Evolutionary conservation across 2,113 vertebrate genomes (phyloP), one percentile per base, ranked within the genome.

Genomic region (Paraplagusia blochii): DNA sequence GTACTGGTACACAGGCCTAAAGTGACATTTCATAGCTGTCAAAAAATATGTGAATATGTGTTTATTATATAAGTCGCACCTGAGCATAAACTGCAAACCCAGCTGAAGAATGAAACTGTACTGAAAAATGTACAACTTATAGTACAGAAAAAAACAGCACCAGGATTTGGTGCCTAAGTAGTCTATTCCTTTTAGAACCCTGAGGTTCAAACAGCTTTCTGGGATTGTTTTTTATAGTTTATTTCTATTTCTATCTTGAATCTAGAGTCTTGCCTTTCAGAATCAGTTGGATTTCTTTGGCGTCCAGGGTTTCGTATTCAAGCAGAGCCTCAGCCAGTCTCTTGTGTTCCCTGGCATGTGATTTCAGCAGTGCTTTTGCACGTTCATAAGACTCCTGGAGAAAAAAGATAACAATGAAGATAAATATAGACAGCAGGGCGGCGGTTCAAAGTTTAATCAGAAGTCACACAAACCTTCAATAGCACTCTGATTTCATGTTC

Each of bases 211-310:
- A 29, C 22, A 6, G 22, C 22, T 29, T 29, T 29, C 22, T 29
- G 6, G 22, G 22, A 29, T 29, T 29, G 22, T 4, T 4, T 4
- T 29, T 2, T 29, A 29, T 29, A 4, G 6, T 29, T 29, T 29
- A 4, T 40, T 2, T 4, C 47, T 7, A 42, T 58, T 77, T 90
- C 96, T 90, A 97, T 94, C 94, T 96, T 77, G 87, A 74, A 64
- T 95, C 91, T 57, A 97, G 85, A 38, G 90, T 81, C 85, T 98
- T 98, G 13, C 96, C 97, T 85, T 98, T 95, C 63, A 99, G 76
- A 74, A 99, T 93, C 81, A 96, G 87, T 66, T 92, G 92, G 74
- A 99, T 98, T 83, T 99, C 97, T 93, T 96, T 98, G 91, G 92
- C 94, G 81, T 99, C 94, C 88, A 98, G 87, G 36, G 97, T 98